Conservation (phyloP, 2,888 invertebrate genomes). For the Thecocarcelia acutangulata region DNA sequence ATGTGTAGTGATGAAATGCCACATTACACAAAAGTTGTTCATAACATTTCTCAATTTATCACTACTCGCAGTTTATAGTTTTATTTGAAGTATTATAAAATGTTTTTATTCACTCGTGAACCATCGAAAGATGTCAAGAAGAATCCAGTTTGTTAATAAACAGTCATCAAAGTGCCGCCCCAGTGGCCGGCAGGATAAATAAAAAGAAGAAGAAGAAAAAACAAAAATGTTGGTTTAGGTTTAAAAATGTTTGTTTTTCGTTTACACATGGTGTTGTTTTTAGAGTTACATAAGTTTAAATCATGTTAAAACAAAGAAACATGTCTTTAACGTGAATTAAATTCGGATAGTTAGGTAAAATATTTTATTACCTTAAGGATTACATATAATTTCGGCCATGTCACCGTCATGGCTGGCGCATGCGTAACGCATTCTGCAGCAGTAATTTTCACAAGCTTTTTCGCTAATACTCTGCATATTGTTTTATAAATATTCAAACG, state of each 20-base stretch:
- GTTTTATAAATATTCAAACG: no score
- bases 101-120: constrained; percentile 2
- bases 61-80: constrained; percentile 30
- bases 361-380: no score
- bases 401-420: no score
- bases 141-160: constrained; percentile 26
- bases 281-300: no score
- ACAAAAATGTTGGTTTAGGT: neutral
- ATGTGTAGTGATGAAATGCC: neutral
- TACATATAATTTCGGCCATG: no score
- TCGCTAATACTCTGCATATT: no score
- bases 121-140: constrained; percentile 26
- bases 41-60: constrained; percentile 12
- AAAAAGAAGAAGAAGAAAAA: constrained; percentile 7
- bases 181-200: constrained; percentile 6
- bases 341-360: no score
- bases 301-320: no score
- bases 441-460: no score
- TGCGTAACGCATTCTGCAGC: no score
- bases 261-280: no score
- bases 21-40: neutral
- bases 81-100: constrained; percentile 19
- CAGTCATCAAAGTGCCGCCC: constrained; percentile 37
- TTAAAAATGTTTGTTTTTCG: neutral
- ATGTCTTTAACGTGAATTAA: no score